These are phyloP conservation scores for Nesogale talazaci DNA, from an alignment of 2,113 vertebrate genomes.

Conservation along the genomic window DNA sequence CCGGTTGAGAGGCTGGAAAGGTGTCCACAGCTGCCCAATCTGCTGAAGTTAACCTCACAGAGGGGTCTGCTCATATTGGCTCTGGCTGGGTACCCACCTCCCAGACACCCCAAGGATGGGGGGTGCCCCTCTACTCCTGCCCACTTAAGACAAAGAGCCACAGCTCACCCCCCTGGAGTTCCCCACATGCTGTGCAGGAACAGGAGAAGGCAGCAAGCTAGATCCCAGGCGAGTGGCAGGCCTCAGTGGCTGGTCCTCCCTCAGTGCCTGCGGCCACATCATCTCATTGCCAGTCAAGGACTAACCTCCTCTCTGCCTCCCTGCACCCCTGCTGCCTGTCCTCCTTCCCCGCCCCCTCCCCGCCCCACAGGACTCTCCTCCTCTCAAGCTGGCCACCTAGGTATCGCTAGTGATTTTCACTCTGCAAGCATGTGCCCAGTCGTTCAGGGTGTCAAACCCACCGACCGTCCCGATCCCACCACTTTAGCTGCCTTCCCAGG, in stretches of 20 bases:
- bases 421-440: not conserved
- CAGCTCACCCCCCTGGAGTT: rapidly evolving
- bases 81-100: not conserved
- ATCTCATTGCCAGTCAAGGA: too few species aligned
- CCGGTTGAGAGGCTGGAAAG: not conserved
- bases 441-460: constrained; percentile 11
- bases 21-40: not conserved
- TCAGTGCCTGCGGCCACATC: not conserved
- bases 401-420: constrained; percentile 12
- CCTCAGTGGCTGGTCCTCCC: not conserved
- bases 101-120: not conserved
- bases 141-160: not conserved
- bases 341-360: too few species aligned
- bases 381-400: not conserved
- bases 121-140: not conserved
- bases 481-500: not conserved
- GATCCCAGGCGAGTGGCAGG: not conserved
- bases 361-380: not conserved
- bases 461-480: not conserved
- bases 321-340: not conserved
- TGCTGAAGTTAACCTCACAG: not conserved
- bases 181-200: too few species aligned
- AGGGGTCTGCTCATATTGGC: not conserved
- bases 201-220: not conserved
- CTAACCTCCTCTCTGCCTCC: not conserved